Evolutionary conservation across 2,888 invertebrate genomes (phyloP), one percentile per base, ranked within the genome.

Genomic region (Homarus gammarus): DNA sequence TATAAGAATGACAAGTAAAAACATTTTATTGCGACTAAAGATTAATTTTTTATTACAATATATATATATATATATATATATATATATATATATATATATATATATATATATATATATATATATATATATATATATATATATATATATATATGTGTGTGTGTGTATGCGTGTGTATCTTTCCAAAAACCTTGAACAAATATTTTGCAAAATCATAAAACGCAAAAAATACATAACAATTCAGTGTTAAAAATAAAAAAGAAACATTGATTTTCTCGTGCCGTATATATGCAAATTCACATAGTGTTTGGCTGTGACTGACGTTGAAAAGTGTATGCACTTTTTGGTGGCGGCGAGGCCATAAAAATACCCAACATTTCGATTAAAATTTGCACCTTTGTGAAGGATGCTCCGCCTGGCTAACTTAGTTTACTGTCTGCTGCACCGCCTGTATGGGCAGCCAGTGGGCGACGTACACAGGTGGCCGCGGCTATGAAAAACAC

Each of bases 31-130:
- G 2, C n/a, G n/a, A n/a, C n/a, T n/a, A n/a, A n/a, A n/a, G n/a
- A n/a, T n/a, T n/a, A n/a, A n/a, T n/a, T 12, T 49, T 49, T 49
- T 49, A 49, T 49, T 49, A 49, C 49, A 49, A 8, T 68, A 68
- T 68, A 64, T 64, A 64, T 64, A 40, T 75, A 40, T 75, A 75
- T 75, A 40, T 75, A 75, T 75, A 40, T 75, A 75, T 75, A 75
- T 75, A 75, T 75, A 44, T 44, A 75, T 75, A 40, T 75, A 40
- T 75, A 40, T 75, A 18, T 75, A 18, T 75, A 40, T 75, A 18
- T 75, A 27, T 75, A 18, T 75, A 40, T 75, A 18, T 75, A 40
- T 77, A 2, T 40, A 44, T 40, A 22, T 40, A 38, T 40, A 27
- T 77, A 44, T 5, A 36, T 75, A n/a, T 18, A 6, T 40, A 40